Percentiles rank a stretch among this genome's conserved stretches.
These are phyloP conservation scores for Eupithecia vulgata DNA, from an alignment of 2,888 invertebrate species.

Conservation along the genomic window DNA sequence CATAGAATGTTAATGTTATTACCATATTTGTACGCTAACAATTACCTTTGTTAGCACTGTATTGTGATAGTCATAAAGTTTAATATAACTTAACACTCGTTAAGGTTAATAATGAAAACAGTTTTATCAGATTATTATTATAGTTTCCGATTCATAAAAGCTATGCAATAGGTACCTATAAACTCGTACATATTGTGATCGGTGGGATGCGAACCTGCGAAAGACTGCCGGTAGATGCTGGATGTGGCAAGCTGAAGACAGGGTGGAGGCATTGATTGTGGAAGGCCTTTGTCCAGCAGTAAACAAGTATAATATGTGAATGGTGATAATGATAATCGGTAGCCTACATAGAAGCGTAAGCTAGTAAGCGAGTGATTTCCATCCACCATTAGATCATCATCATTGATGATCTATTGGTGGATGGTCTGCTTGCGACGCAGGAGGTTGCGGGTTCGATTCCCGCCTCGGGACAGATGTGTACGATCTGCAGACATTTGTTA, in stretches of 20 bases:
- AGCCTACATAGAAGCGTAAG: not conserved
- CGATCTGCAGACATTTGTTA: no score
- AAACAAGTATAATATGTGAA: not conserved
- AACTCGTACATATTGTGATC: not conserved
- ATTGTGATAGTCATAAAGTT: not conserved
- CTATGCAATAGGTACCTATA: not conserved
- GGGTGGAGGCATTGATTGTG: no score
- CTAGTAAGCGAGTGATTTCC: not conserved
- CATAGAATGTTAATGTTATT: constrained; percentile 1
- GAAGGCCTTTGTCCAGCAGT: not conserved
- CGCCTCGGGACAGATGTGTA: no score
- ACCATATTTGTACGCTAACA: not conserved
- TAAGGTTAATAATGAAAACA: not conserved
- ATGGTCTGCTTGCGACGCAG: no score
- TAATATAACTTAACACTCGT: not conserved
- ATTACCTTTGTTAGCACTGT: not conserved
- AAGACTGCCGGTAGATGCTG: not conserved
- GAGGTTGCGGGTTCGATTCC: no score
- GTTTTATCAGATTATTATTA: not conserved
- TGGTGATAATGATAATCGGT: not conserved
- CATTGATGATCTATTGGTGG: no score
- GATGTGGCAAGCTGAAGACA: not conserved
- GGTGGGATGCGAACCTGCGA: not conserved
- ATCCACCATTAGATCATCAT: not conserved
- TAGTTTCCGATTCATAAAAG: not conserved